Conservation (phyloP, 2,888 invertebrate species). For the Lycia hirtaria region DNA sequence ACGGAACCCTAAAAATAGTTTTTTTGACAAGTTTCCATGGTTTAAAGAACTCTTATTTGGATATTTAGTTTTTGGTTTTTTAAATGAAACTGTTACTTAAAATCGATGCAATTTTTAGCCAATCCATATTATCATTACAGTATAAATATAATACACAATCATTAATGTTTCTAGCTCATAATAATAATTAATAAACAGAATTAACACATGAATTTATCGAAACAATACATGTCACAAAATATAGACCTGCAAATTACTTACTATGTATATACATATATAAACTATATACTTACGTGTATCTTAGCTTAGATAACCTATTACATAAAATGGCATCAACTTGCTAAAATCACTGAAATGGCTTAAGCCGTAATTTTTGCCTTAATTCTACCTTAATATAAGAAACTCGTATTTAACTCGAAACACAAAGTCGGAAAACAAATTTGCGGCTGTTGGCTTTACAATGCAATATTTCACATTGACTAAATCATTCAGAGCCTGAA, state of each 20-base stretch:
- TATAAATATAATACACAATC: too few relatives aligned
- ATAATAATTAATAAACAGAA: background rate
- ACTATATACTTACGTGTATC: background rate
- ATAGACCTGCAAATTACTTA: background rate
- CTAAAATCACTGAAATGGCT: background rate
- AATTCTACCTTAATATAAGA: background rate
- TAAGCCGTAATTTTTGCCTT: background rate
- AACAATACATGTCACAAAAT: background rate
- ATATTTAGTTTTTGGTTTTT: too few relatives aligned
- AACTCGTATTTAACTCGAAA: conserved; percentile 18
- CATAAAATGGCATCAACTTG: conserved; percentile 7
- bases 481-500: conserved; percentile 10
- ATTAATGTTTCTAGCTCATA: too few relatives aligned
- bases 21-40: too few relatives aligned
- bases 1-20: too few relatives aligned
- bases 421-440: conserved; percentile 4
- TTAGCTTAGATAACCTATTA: background rate
- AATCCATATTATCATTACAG: too few relatives aligned
- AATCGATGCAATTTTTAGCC: too few relatives aligned
- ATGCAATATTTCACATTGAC: conserved; percentile 18
- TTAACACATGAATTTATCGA: background rate
- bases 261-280: background rate
- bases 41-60: too few relatives aligned
- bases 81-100: too few relatives aligned
- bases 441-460: conserved; percentile 18